Evolutionary conservation across 1,140 invertebrate genomes (phyloP).

Genomic region (Macrocentrus cingulum): DNA sequence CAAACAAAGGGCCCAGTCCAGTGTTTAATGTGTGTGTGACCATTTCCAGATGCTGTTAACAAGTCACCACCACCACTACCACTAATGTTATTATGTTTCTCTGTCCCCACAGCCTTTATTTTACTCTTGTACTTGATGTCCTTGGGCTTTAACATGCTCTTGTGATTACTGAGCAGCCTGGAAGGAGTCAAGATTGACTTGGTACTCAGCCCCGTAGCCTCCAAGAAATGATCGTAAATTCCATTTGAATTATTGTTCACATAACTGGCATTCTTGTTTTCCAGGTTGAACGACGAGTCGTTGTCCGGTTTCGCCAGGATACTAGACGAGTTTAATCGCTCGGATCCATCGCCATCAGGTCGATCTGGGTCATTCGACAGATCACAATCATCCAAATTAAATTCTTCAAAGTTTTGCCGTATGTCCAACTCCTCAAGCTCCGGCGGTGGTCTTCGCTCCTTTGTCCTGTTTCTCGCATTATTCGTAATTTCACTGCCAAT

Average conservation of each 20-base stretch:
- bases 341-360: conserved; percentile 63
- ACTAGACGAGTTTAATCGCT: conserved; percentile 54
- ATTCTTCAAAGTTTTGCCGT: conserved; percentile 78
- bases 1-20: conserved; percentile 62
- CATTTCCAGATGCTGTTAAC: conserved; percentile 27
- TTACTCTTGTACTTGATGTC: conserved; percentile 68
- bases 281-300: conserved; percentile 29
- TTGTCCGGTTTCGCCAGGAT: conserved; percentile 36
- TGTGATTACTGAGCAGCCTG: conserved; percentile 72
- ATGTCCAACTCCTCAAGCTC: conserved; percentile 64
- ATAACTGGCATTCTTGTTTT: conserved; percentile 38
- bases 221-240: conserved; percentile 71
- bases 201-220: conserved; percentile 77
- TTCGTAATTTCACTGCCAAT: conserved; percentile 48
- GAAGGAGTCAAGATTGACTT: conserved; percentile 77
- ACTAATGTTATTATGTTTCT: conserved; percentile 50
- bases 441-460: conserved; percentile 26
- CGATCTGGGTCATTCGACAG: conserved; percentile 65
- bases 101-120: conserved; percentile 52
- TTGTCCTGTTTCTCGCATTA: conserved; percentile 29
- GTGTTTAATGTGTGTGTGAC: conserved; percentile 48
- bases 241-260: conserved; percentile 36
- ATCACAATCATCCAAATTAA: conserved; percentile 75
- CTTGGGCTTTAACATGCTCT: conserved; percentile 74
- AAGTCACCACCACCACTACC: no score